Evolutionary conservation across 2,797 vertebrate species (phyloP), one percentile per base, ranked within the genome.

Genomic region (Coendou prehensilis): DNA sequence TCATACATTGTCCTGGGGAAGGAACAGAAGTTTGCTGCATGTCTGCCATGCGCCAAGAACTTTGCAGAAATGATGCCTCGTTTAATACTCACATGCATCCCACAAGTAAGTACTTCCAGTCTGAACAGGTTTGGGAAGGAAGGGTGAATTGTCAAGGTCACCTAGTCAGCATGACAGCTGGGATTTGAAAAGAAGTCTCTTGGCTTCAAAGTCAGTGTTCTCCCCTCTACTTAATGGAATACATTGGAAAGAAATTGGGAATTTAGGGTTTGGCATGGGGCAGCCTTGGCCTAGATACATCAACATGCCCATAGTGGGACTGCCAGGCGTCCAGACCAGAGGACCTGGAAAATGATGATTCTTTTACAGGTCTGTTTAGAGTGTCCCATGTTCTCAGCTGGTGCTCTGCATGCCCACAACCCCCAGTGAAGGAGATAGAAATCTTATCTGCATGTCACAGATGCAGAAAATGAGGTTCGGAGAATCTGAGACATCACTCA

Each of bases 11-110:
- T 78, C 41, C 52, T 26, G 23, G 33, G 81, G 26, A 61, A 84
- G 26, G 33, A 52, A 13, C 0, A 0, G 33, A 56, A 50, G 26
- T 37, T 33, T 30, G 45, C 9, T 15, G 17, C 1, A 0, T 23
- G 6, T 56, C 47, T 22, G 8, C 30, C 5, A 18, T 10, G 9
- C 61, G 63, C n/a, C n/a, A 45, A 37, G 30, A 5, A 15, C 18
- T 93, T 63, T 54, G 14, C 4, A 33, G 64, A n/a, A n/a, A 41
- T 33, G n/a, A 67, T 33, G 45, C 14, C 71, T 67, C 45, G 1
- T 50, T 67, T 76, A 10, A 54, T 30, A 75, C 80, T 91, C 45
- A 63, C 41, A 52, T 20, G 10, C 14, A 47, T 52, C 45, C 47
- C 33, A 0, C 14, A 81, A 9, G 47, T 37, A n/a, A 23, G 20